Conservation (phyloP, 2,888 invertebrate species). For the Scaptomyza parva region DNA sequence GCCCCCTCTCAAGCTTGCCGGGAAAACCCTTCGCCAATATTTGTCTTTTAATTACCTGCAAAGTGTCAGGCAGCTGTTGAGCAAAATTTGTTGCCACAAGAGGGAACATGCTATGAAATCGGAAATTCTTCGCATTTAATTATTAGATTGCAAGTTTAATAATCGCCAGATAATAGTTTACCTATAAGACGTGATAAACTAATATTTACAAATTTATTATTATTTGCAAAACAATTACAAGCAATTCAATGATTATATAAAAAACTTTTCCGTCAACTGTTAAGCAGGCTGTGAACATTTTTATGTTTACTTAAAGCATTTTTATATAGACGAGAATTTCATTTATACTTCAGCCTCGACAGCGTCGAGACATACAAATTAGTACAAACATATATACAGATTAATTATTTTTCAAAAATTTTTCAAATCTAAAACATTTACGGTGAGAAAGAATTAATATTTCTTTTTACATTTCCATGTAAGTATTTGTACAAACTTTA, state of each 20-base stretch:
- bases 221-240: too few relatives aligned
- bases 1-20: background rate
- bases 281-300: background rate
- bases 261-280: too few relatives aligned
- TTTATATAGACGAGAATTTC: background rate
- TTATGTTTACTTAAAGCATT: background rate
- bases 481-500: background rate
- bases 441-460: background rate
- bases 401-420: constrained; percentile 3
- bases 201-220: too few relatives aligned
- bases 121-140: constrained; percentile 46
- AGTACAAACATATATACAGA: background rate
- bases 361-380: constrained; percentile 10
- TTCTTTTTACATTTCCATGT: background rate
- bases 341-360: constrained; percentile 6
- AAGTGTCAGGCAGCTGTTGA: constrained; percentile 63
- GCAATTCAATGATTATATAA: too few relatives aligned
- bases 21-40: constrained; percentile 56
- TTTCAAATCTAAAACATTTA: background rate
- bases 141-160: constrained; percentile 37
- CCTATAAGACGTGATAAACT: constrained; percentile 11
- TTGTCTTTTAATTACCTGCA: constrained; percentile 72
- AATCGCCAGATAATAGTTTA: constrained; percentile 14
- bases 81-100: constrained; percentile 57
- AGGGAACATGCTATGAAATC: constrained; percentile 9